Evolutionary conservation across 1,140 invertebrate genomes (phyloP), one percentile per base, ranked within the genome.

Genomic region (Adelges cooleyi): DNA sequence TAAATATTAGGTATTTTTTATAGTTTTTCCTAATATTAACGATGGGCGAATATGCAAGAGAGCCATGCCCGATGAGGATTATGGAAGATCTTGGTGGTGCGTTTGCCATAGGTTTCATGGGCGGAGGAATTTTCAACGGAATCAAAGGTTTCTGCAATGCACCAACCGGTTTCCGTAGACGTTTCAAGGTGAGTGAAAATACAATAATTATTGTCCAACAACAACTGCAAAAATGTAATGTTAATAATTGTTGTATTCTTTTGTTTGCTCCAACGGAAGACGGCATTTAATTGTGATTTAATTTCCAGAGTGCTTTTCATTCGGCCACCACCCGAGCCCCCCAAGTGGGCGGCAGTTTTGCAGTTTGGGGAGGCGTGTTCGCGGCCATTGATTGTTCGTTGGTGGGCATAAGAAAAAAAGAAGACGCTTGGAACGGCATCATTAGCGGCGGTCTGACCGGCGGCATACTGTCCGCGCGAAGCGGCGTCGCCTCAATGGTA

Each of bases 391-490:
- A 99, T 74, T 99, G 96, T 75, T 85, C 91, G 44, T 76, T 99
- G 67, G 91, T 97, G 15, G 90, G 95, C 22, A 48, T 65, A 13
- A 65, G 69, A 20, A 90, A 95, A 76, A 99, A 98, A 74, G 96
- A 98, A 81, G 94, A 97, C 77, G 92, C 93, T 0, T 97, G 92
- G 92, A 98, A 94, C 76, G 96, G 93, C 0, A 99, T 99, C 40
- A 91, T 92, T 66, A 96, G 92, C 78, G 95, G 95, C 6, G 93
- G 92, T 10, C 80, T 90, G 0, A 98, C 95, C 46, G 95, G 95
- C 49, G 95, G 90, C 44, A 89, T 98, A 71, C 77, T 99, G 67
- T 90, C 95, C 33, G 89, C 95, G 10, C 82, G 96, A 81, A 95
- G 90, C 80, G 96, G 96, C 25, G 71, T 85, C n/a, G 86, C 85